Evolutionary conservation across 1,140 invertebrate genomes (phyloP).

Genomic region (Macrostomum lignano): DNA sequence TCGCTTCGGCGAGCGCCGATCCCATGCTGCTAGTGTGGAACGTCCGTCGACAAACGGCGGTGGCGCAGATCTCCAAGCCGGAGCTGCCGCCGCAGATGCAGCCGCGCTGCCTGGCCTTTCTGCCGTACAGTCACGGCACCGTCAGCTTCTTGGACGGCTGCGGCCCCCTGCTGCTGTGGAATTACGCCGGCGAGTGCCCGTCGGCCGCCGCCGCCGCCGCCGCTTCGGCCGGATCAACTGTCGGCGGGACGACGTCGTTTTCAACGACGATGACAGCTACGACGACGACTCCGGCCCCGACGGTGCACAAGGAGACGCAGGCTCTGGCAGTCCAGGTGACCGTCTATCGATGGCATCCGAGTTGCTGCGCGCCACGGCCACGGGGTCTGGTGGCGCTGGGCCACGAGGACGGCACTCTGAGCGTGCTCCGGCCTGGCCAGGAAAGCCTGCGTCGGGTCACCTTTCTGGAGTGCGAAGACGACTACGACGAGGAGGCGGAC

Average conservation of each 20-base stretch:
- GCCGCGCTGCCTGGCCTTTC: slow-evolving; percentile 12
- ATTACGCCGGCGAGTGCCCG: slow-evolving; percentile 8
- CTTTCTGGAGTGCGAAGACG: slow-evolving; percentile 6
- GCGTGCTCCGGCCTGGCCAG: slow-evolving; percentile 21
- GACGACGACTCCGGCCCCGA: too few species aligned
- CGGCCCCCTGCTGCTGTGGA: slow-evolving; percentile 21
- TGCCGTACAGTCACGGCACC: slow-evolving; percentile 10
- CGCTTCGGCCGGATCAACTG: too few species aligned
- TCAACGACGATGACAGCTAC: too few species aligned
- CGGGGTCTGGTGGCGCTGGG: slow-evolving; percentile 25
- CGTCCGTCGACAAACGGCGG: slow-evolving; percentile 13
- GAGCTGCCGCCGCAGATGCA: slow-evolving; percentile 11
- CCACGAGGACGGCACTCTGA: slow-evolving; percentile 25
- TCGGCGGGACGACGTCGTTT: too few species aligned
- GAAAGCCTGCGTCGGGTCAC: slow-evolving; percentile 2
- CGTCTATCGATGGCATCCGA: too few species aligned
- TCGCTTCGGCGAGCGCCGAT: slow-evolving; percentile 22
- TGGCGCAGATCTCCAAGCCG: slow-evolving; percentile 13
- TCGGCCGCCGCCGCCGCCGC: too few species aligned
- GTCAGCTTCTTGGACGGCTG: slow-evolving; percentile 14
- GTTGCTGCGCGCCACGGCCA: too few species aligned
- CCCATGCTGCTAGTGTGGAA: slow-evolving; percentile 22
- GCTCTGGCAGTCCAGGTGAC: too few species aligned
- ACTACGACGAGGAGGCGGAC: slow-evolving; percentile 10
- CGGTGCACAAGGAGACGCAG: too few species aligned